Evolutionary conservation across 1,140 invertebrate species (phyloP).

Genomic region (Trissolcus basalis): DNA sequence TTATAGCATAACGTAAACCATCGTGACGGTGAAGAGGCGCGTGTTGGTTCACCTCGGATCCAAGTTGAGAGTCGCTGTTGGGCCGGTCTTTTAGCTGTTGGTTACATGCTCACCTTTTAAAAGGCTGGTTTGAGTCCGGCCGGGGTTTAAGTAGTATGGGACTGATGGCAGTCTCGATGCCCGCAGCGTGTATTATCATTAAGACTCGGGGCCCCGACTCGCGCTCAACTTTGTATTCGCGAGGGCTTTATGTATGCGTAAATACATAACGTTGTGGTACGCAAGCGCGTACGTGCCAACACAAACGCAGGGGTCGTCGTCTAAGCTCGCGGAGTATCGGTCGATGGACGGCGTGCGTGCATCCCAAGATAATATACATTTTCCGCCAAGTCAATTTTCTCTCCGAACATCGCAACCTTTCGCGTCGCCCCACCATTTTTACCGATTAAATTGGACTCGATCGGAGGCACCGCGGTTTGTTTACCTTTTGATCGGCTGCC

Average conservation of each 20-base stretch:
- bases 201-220: conserved; percentile 32
- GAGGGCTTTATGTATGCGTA: conserved; percentile 20
- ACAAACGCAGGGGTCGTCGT: background rate
- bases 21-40: too few relatives aligned
- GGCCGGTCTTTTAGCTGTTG: conserved; percentile 38
- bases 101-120: conserved; percentile 46
- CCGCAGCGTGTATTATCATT: conserved; percentile 57
- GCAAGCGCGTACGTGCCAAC: background rate
- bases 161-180: conserved; percentile 47
- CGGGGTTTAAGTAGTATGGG: conserved; percentile 48
- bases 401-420: background rate
- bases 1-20: too few relatives aligned
- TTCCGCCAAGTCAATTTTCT: conserved; percentile 43
- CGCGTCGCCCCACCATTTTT: too few relatives aligned
- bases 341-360: conserved; percentile 9
- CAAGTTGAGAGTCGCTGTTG: conserved; percentile 39
- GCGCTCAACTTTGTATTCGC: conserved; percentile 34
- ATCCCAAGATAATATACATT: conserved; percentile 33
- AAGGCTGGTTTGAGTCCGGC: conserved; percentile 46
- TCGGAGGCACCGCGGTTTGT: conserved; percentile 5
- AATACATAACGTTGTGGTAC: background rate
- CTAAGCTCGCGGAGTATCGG: background rate
- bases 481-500: conserved; percentile 6
- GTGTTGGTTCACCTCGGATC: background rate
- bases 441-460: conserved; percentile 12